These are phyloP conservation scores for Anguilla japonica DNA, from an alignment of 2,113 vertebrate genomes.

Conservation along the genomic window DNA sequence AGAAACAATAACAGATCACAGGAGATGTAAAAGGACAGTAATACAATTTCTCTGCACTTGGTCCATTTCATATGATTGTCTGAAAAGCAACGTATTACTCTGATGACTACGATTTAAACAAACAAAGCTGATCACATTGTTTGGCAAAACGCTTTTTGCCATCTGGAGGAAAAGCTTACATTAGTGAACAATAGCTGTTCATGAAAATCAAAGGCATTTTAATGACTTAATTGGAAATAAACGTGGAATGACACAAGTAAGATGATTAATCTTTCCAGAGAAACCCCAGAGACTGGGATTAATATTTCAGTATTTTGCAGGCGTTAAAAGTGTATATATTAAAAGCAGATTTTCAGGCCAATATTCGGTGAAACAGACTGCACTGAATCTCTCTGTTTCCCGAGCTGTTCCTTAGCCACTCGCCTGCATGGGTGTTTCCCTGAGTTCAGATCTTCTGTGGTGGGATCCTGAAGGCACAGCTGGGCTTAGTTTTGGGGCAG, in stretches of 20 bases:
- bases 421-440: neutral
- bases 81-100: neutral
- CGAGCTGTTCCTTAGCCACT: neutral
- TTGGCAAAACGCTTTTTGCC: neutral
- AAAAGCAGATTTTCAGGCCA: neutral
- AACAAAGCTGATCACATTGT: neutral
- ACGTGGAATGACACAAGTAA: neutral
- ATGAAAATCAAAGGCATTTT: neutral
- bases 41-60: neutral
- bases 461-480: neutral
- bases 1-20: neutral
- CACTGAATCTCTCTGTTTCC: neutral
- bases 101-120: neutral
- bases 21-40: neutral
- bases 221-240: neutral
- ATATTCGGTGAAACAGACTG: neutral
- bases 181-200: neutral
- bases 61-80: neutral
- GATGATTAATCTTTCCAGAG: neutral
- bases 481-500: neutral
- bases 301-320: neutral
- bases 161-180: neutral
- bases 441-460: neutral
- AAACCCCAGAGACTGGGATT: too few relatives aligned
- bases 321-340: neutral